Conservation (phyloP, 2,888 invertebrate genomes). For the Lymantria monacha region DNA sequence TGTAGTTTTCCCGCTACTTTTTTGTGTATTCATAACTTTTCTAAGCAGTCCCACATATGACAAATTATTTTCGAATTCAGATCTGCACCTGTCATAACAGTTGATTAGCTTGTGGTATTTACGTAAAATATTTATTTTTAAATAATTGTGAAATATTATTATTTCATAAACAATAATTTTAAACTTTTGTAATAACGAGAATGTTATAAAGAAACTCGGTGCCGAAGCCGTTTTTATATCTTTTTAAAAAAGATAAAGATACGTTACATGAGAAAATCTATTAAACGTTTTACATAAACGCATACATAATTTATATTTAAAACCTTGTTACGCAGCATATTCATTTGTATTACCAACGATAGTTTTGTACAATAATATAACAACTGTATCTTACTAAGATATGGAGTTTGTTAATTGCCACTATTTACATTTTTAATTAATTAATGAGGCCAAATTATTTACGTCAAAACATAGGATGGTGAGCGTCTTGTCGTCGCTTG, state of each 20-base stretch:
- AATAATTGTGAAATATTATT: not conserved
- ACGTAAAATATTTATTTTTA: not conserved
- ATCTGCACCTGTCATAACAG: conserved; percentile 25
- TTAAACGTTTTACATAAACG: not conserved
- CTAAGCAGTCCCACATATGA: conserved; percentile 40
- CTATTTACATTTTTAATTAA: conserved; percentile 46
- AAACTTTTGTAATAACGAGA: too few species aligned
- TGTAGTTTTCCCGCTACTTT: conserved; percentile 53
- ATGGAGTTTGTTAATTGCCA: conserved; percentile 29
- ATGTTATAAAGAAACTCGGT: too few species aligned
- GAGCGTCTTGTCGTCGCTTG: conserved; percentile 46
- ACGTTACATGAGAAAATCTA: too few species aligned
- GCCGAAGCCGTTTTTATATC: too few species aligned
- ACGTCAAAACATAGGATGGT: conserved; percentile 41
- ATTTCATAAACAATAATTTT: too few species aligned
- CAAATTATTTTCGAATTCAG: conserved; percentile 46
- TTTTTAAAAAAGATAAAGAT: not conserved
- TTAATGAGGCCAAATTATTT: conserved; percentile 54
- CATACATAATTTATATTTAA: not conserved
- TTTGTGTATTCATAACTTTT: conserved; percentile 49
- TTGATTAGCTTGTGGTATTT: conserved; percentile 9
- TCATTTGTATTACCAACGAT: not conserved
- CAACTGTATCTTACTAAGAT: conserved; percentile 11
- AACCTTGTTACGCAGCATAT: not conserved
- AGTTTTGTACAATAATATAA: not conserved